A percentile compares a stretch with the other conserved stretches of the same genome.
phyloP scores from a whole-genome alignment of 2,113 vertebrate genomes.

The Morone saxatilis region DNA sequence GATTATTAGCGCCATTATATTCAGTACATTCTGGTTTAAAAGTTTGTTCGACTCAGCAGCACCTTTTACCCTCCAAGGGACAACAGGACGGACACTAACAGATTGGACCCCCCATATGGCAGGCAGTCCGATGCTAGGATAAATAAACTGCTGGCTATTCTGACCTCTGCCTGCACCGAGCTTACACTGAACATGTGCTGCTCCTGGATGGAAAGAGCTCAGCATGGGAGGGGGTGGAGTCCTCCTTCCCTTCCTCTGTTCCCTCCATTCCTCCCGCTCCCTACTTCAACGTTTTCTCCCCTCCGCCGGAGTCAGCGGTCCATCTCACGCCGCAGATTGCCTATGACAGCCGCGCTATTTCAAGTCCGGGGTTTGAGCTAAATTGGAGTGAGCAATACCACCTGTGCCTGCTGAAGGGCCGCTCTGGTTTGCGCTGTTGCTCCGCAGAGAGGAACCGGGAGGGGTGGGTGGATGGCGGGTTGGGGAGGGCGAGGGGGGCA shows the following conservation, averaged over 20 bases:
- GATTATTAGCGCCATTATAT: background rate
- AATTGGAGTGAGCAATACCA: slow-evolving; percentile 86
- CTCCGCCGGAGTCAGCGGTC: slow-evolving; percentile 70
- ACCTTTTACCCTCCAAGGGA: slow-evolving; percentile 47
- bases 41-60: slow-evolving; percentile 33
- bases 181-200: slow-evolving; percentile 68
- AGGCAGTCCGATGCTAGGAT: slow-evolving; percentile 33
- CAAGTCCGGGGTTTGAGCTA: slow-evolving; percentile 84
- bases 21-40: background rate
- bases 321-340: slow-evolving; percentile 80
- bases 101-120: slow-evolving; percentile 64
- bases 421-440: slow-evolving; percentile 65
- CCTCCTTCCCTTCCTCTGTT: slow-evolving; percentile 48
- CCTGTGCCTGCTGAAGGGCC: slow-evolving; percentile 82
- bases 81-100: slow-evolving; percentile 53
- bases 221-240: slow-evolving; percentile 39
- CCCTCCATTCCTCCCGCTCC: slow-evolving; percentile 13
- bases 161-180: slow-evolving; percentile 68
- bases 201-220: slow-evolving; percentile 60
- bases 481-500: slow-evolving; percentile 5
- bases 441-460: slow-evolving; percentile 56
- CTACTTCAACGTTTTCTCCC: slow-evolving; percentile 16
- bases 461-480: background rate
- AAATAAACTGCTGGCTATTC: slow-evolving; percentile 75
- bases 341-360: slow-evolving; percentile 82